A percentile compares a stretch with the other conserved stretches of the same genome.
Conservation (phyloP, 2,888 invertebrate genomes). For the Carterocephalus palaemon region DNA sequence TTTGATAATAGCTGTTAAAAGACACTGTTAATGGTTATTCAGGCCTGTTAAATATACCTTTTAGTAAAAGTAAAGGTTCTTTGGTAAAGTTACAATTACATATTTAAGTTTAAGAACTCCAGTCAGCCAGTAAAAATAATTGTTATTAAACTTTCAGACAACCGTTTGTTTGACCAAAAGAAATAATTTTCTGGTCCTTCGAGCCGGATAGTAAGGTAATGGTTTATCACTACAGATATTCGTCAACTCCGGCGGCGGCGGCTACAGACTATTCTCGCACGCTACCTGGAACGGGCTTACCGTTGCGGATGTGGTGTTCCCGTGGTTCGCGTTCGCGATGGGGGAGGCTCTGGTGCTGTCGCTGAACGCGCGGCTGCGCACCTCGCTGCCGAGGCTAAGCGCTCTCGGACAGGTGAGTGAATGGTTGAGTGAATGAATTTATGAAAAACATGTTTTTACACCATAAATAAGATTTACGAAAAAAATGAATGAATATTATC, state of each 20-base stretch:
- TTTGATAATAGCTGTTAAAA: too few species aligned
- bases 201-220: background rate
- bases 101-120: too few species aligned
- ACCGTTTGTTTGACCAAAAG: too few species aligned
- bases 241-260: constrained; percentile 91
- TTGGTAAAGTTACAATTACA: too few species aligned
- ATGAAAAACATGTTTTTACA: too few species aligned
- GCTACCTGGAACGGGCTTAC: constrained; percentile 91
- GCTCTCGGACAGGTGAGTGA: constrained; percentile 62
- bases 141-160: too few species aligned
- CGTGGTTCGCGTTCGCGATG: constrained; percentile 95
- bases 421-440: background rate
- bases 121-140: too few species aligned
- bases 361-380: constrained; percentile 82
- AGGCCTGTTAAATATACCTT: too few species aligned
- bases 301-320: constrained; percentile 91
- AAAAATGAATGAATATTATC: too few species aligned
- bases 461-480: too few species aligned
- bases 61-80: too few species aligned
- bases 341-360: constrained; percentile 88
- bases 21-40: too few species aligned
- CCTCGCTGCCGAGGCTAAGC: constrained; percentile 77
- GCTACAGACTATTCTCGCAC: constrained; percentile 88
- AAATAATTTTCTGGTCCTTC: background rate
- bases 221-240: constrained; percentile 77